Conservation (phyloP, 2,797 vertebrate genomes). For the Catamblyrhynchus diadema region DNA sequence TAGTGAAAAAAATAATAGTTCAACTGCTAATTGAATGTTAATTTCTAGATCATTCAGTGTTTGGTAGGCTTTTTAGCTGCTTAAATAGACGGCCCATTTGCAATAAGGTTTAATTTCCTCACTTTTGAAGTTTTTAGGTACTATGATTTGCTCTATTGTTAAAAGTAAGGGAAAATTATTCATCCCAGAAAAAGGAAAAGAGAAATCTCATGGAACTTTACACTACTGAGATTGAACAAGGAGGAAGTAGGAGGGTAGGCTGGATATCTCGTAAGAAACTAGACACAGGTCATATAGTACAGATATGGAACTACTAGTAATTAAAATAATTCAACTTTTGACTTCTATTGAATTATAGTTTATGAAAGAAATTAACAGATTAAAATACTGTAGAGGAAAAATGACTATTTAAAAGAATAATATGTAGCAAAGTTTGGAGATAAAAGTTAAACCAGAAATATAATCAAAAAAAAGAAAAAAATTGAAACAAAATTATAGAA, state of each 20-base stretch:
- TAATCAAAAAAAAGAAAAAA: neutral
- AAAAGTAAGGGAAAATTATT: neutral
- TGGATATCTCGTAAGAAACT: neutral
- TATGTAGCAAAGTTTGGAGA: neutral
- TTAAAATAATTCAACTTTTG: neutral
- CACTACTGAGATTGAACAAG: neutral
- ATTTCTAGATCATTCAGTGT: neutral
- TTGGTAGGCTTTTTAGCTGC: neutral
- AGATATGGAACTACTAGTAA: neutral
- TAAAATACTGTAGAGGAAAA: neutral
- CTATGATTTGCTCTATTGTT: neutral
- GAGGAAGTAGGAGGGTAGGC: neutral
- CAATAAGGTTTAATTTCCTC: neutral
- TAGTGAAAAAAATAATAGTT: neutral
- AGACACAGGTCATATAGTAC: neutral
- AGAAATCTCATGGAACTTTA: neutral
- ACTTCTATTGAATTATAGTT: neutral
- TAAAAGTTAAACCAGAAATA: neutral
- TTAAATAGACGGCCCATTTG: neutral
- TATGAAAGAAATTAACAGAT: neutral
- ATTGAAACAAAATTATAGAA: neutral
- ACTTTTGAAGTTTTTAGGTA: neutral
- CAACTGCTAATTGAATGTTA: neutral
- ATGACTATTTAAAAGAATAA: neutral
- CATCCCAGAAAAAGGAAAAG: accelerated